A percentile compares a stretch with the other conserved stretches of the same genome.
These are phyloP conservation scores for Macroglossus sobrinus DNA, from an alignment of 2,113 vertebrate genomes.

Conservation along the genomic window DNA sequence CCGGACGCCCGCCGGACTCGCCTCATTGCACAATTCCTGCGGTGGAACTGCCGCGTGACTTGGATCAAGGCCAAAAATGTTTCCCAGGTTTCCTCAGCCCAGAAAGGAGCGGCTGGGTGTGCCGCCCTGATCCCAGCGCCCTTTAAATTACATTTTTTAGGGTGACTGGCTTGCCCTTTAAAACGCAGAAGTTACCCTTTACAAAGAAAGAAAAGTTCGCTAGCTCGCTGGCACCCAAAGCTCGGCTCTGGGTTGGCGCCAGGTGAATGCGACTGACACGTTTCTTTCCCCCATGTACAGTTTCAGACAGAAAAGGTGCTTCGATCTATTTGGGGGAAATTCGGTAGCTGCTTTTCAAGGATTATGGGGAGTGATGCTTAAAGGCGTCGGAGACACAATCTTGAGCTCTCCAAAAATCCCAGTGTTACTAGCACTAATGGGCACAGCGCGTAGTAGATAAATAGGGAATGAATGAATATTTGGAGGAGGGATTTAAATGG, in stretches of 20 bases:
- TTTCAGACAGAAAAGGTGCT: not conserved
- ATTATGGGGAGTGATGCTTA: not conserved
- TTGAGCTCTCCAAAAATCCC: not conserved
- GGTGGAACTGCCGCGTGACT: conserved; percentile 48
- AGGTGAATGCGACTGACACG: not conserved
- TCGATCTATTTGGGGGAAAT: not conserved
- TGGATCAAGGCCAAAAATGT: not conserved
- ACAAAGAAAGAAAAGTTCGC: not conserved
- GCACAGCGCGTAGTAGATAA: not conserved
- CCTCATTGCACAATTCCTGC: conserved; percentile 51
- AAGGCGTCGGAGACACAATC: not conserved
- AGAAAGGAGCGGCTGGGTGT: not conserved
- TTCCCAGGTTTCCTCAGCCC: conserved; percentile 3
- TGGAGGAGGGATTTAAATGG: not conserved
- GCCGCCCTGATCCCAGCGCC: not conserved
- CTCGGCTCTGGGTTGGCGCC: not conserved
- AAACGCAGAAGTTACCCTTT: not conserved
- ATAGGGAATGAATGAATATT: not conserved
- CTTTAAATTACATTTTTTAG: not conserved
- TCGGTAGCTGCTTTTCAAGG: not conserved
- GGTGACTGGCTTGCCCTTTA: not conserved
- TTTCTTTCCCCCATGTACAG: not conserved
- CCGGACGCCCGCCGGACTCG: not conserved
- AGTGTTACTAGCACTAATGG: not conserved
- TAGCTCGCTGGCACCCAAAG: not conserved